Conservation (phyloP, 2,113 vertebrate species). For the Epinephelus moara region DNA sequence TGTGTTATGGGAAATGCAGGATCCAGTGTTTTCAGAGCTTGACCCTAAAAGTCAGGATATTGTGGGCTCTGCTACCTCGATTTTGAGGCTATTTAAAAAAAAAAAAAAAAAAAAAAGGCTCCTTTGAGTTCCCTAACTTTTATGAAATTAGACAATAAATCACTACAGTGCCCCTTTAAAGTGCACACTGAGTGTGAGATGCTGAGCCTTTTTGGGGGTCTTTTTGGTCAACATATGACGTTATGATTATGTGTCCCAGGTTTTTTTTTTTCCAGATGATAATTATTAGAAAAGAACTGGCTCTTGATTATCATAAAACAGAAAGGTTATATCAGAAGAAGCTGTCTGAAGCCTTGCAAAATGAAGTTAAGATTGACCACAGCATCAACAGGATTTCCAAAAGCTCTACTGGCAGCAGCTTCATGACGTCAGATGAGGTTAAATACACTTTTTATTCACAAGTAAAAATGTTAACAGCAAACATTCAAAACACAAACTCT, state of each 20-base stretch:
- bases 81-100: not conserved
- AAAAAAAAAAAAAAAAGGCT: not conserved
- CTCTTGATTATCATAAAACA: not conserved
- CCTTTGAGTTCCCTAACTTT: not conserved
- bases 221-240: not conserved
- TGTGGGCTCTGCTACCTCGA: not conserved
- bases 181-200: too few relatives aligned
- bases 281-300: not conserved
- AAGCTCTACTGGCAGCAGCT: slow-evolving; percentile 36
- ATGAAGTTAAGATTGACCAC: not conserved
- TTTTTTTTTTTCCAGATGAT: not conserved
- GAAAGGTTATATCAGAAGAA: not conserved
- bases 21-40: not conserved
- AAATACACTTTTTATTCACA: slow-evolving; percentile 83
- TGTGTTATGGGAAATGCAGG: not conserved
- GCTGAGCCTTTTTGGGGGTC: not conserved
- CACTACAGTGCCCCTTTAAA: not conserved
- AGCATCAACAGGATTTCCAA: slow-evolving; percentile 4
- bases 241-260: not conserved
- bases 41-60: not conserved
- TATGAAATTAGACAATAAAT: not conserved
- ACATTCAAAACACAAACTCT: slow-evolving; percentile 78
- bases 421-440: slow-evolving; percentile 66
- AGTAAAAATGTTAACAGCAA: slow-evolving; percentile 76
- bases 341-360: not conserved